Evolutionary conservation across 2,797 vertebrate species (phyloP).

Genomic region (Pseudochromis fuscus): DNA sequence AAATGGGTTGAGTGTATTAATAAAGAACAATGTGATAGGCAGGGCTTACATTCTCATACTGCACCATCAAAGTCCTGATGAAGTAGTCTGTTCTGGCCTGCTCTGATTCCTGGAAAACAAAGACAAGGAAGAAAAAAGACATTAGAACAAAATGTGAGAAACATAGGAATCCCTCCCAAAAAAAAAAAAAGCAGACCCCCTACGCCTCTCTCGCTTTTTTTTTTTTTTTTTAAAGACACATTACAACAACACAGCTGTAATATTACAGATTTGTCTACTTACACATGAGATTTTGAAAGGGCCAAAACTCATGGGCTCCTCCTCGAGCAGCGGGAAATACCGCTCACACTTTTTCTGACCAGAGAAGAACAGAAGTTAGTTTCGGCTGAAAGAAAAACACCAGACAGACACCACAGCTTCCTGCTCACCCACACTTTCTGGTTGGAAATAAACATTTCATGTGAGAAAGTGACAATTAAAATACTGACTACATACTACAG

Average conservation of each 20-base stretch:
- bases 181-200: constrained; percentile 12
- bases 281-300: constrained; percentile 97
- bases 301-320: constrained; percentile 91
- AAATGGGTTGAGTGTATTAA: background rate
- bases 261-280: constrained; percentile 80
- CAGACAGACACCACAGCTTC: constrained; percentile 56
- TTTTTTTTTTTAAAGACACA: background rate
- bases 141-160: constrained; percentile 55
- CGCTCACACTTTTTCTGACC: constrained; percentile 98
- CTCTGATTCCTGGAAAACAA: constrained; percentile 91
- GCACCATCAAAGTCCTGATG: constrained; percentile 91
- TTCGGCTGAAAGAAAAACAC: constrained; percentile 45
- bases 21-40: background rate
- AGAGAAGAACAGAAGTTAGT: constrained; percentile 61
- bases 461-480: background rate
- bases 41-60: constrained; percentile 92
- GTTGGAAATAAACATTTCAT: constrained; percentile 29
- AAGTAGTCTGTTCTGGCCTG: constrained; percentile 94
- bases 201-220: background rate
- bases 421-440: constrained; percentile 34
- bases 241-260: constrained; percentile 33
- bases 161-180: constrained; percentile 27
- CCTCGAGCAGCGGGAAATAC: constrained; percentile 91
- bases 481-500: background rate
- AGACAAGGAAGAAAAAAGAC: constrained; percentile 9